phyloP scores from a whole-genome alignment of 2,113 vertebrate species.

The Eptatretus burgeri region DNA sequence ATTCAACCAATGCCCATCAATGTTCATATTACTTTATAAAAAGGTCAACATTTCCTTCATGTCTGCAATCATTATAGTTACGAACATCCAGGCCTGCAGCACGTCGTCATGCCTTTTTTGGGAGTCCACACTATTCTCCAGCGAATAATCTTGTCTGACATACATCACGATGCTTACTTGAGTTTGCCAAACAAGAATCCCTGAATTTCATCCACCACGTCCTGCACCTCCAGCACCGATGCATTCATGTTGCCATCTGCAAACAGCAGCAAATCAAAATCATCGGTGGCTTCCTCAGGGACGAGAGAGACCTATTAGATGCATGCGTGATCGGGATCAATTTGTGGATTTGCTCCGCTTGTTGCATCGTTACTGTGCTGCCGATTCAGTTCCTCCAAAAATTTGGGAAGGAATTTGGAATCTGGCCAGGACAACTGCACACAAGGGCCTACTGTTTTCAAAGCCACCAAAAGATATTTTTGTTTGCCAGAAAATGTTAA shows the following conservation, averaged over 20 bases:
- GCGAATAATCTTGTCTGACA: too few relatives aligned
- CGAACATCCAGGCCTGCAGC: too few relatives aligned
- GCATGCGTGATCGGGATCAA: neutral
- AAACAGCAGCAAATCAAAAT: neutral
- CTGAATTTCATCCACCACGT: slow-evolving; percentile 83
- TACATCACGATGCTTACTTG: slow-evolving; percentile 24
- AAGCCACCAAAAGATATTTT: too few relatives aligned
- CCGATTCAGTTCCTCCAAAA: neutral
- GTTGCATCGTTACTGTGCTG: neutral
- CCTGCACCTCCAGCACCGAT: slow-evolving; percentile 55
- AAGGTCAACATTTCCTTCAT: too few relatives aligned
- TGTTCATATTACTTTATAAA: too few relatives aligned
- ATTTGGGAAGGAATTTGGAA: neutral
- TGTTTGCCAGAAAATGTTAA: too few relatives aligned
- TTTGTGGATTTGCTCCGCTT: neutral
- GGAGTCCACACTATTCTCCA: too few relatives aligned
- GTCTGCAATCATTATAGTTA: too few relatives aligned
- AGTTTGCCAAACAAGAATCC: slow-evolving; percentile 91
- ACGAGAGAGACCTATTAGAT: neutral
- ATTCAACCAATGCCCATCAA: too few relatives aligned
- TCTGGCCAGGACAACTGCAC: too few relatives aligned
- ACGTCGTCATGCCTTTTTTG: too few relatives aligned
- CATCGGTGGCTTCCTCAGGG: neutral
- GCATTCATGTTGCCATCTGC: slow-evolving; percentile 47
- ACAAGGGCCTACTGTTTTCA: too few relatives aligned